A percentile compares a stretch with the other conserved stretches of the same genome.
These are phyloP conservation scores for Lepidostoma basale DNA, from an alignment of 1,140 invertebrate species.

Conservation along the genomic window DNA sequence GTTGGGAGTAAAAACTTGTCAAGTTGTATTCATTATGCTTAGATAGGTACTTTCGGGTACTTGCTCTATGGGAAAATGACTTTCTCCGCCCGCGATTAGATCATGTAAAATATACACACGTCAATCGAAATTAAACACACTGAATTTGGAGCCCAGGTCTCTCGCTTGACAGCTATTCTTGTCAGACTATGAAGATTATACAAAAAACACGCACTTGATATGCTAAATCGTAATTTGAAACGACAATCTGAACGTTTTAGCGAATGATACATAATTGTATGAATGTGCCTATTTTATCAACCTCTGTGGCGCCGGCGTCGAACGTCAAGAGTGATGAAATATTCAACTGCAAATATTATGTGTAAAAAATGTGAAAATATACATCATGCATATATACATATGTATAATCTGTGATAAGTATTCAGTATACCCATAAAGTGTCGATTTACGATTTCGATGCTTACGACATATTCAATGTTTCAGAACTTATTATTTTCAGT, in stretches of 20 bases:
- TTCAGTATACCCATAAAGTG: no score
- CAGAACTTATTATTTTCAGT: no score
- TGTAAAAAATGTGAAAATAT: no score
- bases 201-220: background rate
- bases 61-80: slow-evolving; percentile 21
- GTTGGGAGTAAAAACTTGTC: background rate
- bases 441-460: no score
- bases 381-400: no score
- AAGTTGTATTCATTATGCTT: background rate
- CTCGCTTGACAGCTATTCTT: background rate
- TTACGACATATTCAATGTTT: no score
- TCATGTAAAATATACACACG: slow-evolving; percentile 1
- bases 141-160: background rate
- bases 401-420: no score
- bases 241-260: no score
- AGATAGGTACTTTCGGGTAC: no score
- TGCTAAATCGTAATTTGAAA: background rate
- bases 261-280: background rate
- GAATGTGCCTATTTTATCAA: background rate
- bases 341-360: no score
- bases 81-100: slow-evolving; percentile 4
- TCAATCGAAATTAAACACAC: slow-evolving; percentile 6
- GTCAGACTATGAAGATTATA: background rate
- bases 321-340: no score
- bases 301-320: no score